Evolutionary conservation across 2,113 vertebrate species (phyloP).

Genomic region (Oryzias melastigma): DNA sequence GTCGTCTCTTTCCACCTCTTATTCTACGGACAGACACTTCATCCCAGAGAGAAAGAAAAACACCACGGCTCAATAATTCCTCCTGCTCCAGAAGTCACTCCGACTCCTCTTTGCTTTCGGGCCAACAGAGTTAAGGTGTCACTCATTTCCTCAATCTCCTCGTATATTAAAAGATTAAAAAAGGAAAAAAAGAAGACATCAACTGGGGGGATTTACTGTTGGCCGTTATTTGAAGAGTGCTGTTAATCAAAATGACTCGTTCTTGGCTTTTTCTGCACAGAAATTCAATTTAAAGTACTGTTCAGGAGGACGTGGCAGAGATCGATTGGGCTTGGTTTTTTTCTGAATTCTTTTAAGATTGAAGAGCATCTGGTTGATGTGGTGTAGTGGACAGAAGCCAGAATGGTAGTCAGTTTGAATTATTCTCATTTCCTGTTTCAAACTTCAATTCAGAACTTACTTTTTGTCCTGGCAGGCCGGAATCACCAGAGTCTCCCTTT

Average conservation of each 20-base stretch:
- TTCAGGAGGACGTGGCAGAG: conserved; percentile 17
- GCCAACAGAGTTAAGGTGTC: conserved; percentile 3
- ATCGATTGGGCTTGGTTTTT: neutral
- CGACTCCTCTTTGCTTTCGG: neutral
- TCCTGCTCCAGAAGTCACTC: neutral
- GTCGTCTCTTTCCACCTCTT: no score
- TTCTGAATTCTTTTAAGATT: conserved; percentile 28
- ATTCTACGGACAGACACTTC: no score
- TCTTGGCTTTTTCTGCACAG: conserved; percentile 14
- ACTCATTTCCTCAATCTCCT: neutral
- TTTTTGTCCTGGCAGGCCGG: conserved; percentile 87
- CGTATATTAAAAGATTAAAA: neutral
- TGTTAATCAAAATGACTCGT: conserved; percentile 26
- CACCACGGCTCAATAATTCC: no score
- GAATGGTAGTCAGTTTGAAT: conserved; percentile 40
- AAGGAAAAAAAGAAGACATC: conserved; percentile 1
- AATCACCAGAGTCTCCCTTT: conserved; percentile 91
- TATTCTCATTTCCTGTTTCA: conserved; percentile 35
- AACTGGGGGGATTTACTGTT: neutral
- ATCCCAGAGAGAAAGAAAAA: no score
- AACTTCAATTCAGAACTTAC: conserved; percentile 59
- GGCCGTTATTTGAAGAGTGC: neutral
- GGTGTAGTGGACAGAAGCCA: conserved; percentile 34
- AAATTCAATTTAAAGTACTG: conserved; percentile 31
- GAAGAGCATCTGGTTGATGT: conserved; percentile 20